Conservation (phyloP, 2,113 vertebrate genomes). For the Crotalus viridis region DNA sequence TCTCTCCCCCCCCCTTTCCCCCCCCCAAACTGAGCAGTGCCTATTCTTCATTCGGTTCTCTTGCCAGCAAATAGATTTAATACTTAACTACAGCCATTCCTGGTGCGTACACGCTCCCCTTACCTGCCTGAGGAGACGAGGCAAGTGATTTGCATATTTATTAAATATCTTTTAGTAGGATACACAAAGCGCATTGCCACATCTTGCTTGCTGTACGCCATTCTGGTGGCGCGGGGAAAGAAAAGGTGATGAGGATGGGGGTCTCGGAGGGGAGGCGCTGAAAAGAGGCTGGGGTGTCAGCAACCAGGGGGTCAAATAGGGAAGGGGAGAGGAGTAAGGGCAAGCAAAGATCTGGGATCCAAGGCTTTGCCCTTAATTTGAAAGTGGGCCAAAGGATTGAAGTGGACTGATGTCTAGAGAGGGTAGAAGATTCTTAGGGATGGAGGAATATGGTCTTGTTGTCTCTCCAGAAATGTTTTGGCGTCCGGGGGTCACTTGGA, state of each 20-base stretch:
- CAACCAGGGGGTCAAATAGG: no score
- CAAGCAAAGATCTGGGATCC: not conserved
- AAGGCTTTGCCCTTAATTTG: not conserved
- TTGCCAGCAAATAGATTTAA: slow-evolving; percentile 49
- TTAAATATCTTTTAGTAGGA: slow-evolving; percentile 72
- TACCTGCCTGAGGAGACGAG: slow-evolving; percentile 70
- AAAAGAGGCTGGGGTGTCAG: not conserved
- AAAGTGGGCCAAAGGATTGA: no score
- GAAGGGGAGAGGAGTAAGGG: no score
- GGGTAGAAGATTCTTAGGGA: not conserved
- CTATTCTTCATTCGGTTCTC: slow-evolving; percentile 18
- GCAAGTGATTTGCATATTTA: slow-evolving; percentile 75
- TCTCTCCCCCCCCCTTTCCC: accelerated
- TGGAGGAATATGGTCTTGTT: not conserved
- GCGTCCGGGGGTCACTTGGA: not conserved
- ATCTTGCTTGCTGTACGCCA: not conserved
- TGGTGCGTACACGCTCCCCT: not conserved
- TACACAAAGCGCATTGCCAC: slow-evolving; percentile 56
- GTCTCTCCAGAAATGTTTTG: not conserved
- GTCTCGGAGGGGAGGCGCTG: not conserved
- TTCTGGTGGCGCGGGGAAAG: not conserved
- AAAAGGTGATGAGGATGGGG: not conserved
- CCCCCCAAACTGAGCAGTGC: slow-evolving; percentile 5
- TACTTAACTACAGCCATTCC: slow-evolving; percentile 51
- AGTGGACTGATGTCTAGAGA: no score